Conservation (phyloP, 2,797 vertebrate genomes). For the Danio choprae region DNA sequence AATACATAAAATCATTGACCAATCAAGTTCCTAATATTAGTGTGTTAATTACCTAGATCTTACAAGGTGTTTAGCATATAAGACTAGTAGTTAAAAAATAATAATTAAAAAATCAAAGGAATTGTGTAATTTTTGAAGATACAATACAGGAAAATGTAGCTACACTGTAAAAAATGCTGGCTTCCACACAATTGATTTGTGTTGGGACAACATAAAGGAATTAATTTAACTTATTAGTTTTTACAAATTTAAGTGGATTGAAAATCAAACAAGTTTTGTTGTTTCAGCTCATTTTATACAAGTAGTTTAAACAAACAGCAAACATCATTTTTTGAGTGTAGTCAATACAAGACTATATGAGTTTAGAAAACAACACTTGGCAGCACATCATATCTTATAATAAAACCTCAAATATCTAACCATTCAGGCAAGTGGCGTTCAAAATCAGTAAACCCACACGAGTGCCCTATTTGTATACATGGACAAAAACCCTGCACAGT, state of each 20-base stretch:
- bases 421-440: background rate
- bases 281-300: too few species aligned
- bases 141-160: background rate
- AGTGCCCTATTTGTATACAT: conserved; percentile 1
- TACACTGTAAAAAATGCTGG: background rate
- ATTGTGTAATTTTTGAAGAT: background rate
- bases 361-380: background rate
- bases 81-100: background rate
- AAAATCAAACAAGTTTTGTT: too few species aligned
- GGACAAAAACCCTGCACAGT: background rate
- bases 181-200: too few species aligned
- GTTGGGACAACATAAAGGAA: too few species aligned
- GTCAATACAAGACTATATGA: background rate
- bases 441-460: background rate
- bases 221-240: too few species aligned
- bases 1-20: background rate
- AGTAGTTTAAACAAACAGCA: too few species aligned
- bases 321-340: too few species aligned
- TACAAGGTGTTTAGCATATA: background rate
- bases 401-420: background rate
- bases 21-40: background rate
- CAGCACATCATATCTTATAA: background rate
- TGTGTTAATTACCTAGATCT: background rate
- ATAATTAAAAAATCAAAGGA: too few species aligned
- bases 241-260: too few species aligned